Percentiles rank a stretch among this genome's conserved stretches.
These are phyloP conservation scores for Acipenser oxyrinchus DNA, from an alignment of 2,797 vertebrate genomes.

Conservation along the genomic window DNA sequence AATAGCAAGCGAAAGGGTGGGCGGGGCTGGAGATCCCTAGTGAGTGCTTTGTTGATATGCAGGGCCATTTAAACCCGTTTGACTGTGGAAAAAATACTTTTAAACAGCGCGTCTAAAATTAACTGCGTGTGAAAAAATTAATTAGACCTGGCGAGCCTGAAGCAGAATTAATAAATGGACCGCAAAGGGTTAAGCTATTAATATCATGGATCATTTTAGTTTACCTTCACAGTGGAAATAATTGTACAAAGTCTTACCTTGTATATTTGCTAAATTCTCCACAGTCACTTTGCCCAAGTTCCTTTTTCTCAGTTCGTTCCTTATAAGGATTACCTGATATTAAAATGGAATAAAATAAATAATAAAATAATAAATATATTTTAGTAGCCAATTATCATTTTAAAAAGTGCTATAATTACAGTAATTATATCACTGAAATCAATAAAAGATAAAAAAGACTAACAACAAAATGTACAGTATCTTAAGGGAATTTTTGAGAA, in stretches of 20 bases:
- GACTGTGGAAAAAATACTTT: no score
- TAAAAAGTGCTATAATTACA: no score
- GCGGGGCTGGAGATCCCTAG: no score
- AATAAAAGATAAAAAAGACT: background rate
- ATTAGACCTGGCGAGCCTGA: no score
- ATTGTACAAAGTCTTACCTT: conserved; percentile 54
- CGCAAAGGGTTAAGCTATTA: no score
- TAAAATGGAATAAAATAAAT: conserved; percentile 14
- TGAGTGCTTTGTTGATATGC: no score
- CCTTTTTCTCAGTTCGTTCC: conserved; percentile 53
- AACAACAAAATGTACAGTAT: background rate
- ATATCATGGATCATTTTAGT: no score
- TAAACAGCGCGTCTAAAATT: no score
- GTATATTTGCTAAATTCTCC: conserved; percentile 74
- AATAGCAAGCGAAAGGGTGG: no score
- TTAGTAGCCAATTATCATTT: background rate
- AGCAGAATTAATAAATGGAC: no score
- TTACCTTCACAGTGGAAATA: background rate
- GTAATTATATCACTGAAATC: background rate
- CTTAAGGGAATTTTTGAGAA: background rate
- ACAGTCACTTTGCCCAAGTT: conserved; percentile 55
- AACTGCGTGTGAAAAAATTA: no score
- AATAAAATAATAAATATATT: background rate
- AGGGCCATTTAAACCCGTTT: no score
- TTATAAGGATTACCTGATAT: conserved; percentile 58